Base-by-base conservation (phyloP, 1,140 invertebrate genomes). In the Dryas iulia region DNA sequence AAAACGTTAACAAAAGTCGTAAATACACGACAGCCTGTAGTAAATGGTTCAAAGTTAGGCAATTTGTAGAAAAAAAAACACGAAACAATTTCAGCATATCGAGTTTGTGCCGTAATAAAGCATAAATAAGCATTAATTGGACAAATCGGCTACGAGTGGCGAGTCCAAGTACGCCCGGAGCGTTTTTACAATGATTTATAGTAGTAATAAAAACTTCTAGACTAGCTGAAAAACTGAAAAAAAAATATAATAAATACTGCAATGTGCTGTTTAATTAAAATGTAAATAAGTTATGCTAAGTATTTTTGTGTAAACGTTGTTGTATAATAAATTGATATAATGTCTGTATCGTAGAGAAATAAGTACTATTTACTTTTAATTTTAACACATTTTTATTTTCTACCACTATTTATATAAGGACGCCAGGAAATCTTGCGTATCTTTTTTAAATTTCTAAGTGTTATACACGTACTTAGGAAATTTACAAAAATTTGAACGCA, bases 51-150 rank as follows among this genome's bases (percentile, higher is more conserved):
- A 26, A 74, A 74, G 53, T 74, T 74, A 28, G 68, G 63, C 72
- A 70, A 69, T 74, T 74, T 74, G 60, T 74, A 65, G 60, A 64
- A 59, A 63, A 58, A 73, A 74, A 56, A 57, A 59, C 56, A 66
- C 56, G 59, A 61, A 70, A 73, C 64, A 64, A 69, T 70, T 66
- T 70, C 63, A 59, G 72, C 68, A 73, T 69, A 69, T 66, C 63
- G 57, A 35, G 60, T 57, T 60, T 23, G 18, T 31, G 26, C 26
- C 39, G 14, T 24, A 62, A 62, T 54, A 69, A 54, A 54, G 54
- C 66, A 59, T 59, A 59, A 59, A 59, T 59, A 59, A 59, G 21
- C 30, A 59, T 59, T 59, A 59, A 59, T 59, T 59, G 58, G 28
- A 33, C 58, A 33, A 59, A 59, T 33, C 58, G 14, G 58, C 30